Conservation (phyloP, 2,113 vertebrate species). For the Python bivittatus region DNA sequence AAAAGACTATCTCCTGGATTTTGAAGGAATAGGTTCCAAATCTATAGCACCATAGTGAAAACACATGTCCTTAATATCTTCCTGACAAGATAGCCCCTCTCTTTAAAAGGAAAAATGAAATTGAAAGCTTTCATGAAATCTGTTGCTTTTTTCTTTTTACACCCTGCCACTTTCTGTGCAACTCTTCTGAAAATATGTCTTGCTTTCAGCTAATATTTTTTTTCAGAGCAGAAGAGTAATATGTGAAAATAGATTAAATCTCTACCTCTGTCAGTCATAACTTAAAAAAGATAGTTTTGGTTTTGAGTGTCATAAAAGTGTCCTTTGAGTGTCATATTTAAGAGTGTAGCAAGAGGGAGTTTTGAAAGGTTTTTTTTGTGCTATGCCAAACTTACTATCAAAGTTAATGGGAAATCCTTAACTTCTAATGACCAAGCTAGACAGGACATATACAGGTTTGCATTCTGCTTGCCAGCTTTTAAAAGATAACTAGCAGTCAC, state of each 20-base stretch:
- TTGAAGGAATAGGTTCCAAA: neutral
- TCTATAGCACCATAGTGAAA: neutral
- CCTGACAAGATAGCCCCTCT: neutral
- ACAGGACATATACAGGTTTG: neutral
- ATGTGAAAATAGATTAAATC: neutral
- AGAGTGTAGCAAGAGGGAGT: neutral
- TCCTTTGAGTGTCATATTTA: neutral
- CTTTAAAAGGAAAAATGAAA: neutral
- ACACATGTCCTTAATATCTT: neutral
- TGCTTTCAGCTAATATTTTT: neutral
- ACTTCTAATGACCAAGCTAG: neutral
- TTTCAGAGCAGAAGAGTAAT: neutral
- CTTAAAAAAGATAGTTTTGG: neutral
- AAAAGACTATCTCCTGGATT: neutral
- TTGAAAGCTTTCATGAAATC: neutral
- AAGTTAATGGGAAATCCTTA: neutral
- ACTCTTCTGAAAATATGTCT: neutral
- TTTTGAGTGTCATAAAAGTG: neutral
- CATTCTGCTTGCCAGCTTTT: neutral
- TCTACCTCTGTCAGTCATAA: neutral
- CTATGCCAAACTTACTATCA: neutral
- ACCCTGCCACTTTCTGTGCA: neutral
- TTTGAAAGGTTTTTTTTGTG: neutral
- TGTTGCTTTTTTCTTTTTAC: neutral
- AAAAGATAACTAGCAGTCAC: neutral